Percentiles rank a stretch among this genome's conserved stretches.
Evolutionary conservation across 2,888 invertebrate genomes (phyloP).

Genomic region (Amblyjoppa fuscipennis): DNA sequence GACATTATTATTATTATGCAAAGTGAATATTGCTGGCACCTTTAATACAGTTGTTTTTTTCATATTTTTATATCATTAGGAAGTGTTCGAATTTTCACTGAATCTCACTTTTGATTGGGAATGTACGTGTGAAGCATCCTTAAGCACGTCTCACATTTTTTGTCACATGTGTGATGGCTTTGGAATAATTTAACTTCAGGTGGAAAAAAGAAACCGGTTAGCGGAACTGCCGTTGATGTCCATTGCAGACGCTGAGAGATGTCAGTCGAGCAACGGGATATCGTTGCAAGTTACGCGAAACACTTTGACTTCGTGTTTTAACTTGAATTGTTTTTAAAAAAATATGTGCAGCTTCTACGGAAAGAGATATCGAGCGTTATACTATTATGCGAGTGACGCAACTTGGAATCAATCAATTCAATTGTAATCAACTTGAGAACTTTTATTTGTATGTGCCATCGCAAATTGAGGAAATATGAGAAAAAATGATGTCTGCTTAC

Average conservation of each 20-base stretch:
- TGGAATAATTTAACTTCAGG: not conserved
- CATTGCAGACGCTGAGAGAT: not conserved
- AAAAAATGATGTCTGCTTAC: not conserved
- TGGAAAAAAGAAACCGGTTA: not conserved
- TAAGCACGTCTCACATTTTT: too few species aligned
- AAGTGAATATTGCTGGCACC: too few species aligned
- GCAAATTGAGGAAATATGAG: not conserved
- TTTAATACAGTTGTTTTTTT: too few species aligned
- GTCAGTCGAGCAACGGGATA: not conserved
- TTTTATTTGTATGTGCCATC: not conserved
- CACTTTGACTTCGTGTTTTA: not conserved
- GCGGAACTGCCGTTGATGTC: too few species aligned
- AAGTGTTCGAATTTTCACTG: too few species aligned
- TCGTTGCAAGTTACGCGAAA: not conserved
- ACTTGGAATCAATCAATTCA: not conserved
- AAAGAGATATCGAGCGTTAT: not conserved
- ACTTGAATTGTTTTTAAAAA: not conserved
- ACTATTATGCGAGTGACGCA: not conserved
- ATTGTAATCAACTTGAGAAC: not conserved
- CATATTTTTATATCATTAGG: too few species aligned
- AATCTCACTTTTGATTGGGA: too few species aligned
- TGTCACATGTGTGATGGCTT: too few species aligned
- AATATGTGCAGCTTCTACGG: not conserved
- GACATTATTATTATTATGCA: too few species aligned
- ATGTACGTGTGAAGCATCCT: too few species aligned